phyloP scores from a whole-genome alignment of 2,797 vertebrate species.

The Ibycter americanus region DNA sequence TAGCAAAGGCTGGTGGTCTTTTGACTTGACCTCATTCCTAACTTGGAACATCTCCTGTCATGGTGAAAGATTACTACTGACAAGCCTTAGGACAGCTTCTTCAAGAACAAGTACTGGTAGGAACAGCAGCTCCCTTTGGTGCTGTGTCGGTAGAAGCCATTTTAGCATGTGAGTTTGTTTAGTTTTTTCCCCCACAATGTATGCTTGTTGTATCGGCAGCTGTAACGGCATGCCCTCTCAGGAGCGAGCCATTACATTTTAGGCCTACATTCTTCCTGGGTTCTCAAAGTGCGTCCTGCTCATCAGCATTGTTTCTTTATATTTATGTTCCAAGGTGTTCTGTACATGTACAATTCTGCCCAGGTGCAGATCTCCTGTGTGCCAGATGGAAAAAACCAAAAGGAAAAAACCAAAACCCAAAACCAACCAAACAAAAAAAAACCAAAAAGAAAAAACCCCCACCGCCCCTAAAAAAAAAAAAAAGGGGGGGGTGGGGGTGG shows the following conservation, averaged over 20 bases:
- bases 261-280: background rate
- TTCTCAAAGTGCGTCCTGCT: background rate
- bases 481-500: no score
- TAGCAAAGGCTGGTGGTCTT: background rate
- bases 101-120: background rate
- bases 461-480: no score
- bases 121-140: background rate
- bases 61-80: background rate
- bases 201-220: background rate
- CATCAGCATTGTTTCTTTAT: background rate
- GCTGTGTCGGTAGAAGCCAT: background rate
- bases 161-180: background rate
- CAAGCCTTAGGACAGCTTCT: background rate
- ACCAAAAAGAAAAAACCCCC: no score
- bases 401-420: no score
- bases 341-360: background rate
- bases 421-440: no score
- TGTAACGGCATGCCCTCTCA: background rate
- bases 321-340: background rate
- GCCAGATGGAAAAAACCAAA: no score
- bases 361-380: background rate
- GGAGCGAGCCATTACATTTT: background rate
- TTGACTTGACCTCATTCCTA: background rate
- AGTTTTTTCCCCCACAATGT: no score
- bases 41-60: background rate